These are phyloP conservation scores for Lissonota sp. DNA, from an alignment of 2,888 invertebrate species.

Conservation along the genomic window DNA sequence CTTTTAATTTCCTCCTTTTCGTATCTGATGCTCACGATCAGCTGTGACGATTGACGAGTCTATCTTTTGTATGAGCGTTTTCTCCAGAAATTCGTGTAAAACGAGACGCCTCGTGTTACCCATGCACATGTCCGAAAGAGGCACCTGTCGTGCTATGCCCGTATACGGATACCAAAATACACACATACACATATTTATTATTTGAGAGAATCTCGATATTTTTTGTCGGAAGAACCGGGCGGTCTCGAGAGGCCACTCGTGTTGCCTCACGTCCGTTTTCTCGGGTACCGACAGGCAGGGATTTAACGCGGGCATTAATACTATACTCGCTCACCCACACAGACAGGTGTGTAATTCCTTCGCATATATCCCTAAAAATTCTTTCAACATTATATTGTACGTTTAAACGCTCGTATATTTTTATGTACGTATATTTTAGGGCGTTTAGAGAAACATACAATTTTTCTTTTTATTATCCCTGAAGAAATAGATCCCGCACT, in stretches of 20 bases:
- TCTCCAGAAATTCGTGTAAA: slow-evolving; percentile 47
- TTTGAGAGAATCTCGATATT: neutral
- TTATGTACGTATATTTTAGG: too few species aligned
- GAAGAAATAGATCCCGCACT: too few species aligned
- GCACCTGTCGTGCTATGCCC: slow-evolving; percentile 51
- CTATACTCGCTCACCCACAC: slow-evolving; percentile 40
- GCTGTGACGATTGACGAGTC: neutral
- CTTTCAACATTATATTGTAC: too few species aligned
- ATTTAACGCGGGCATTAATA: slow-evolving; percentile 64
- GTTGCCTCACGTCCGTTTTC: slow-evolving; percentile 78
- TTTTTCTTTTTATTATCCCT: too few species aligned
- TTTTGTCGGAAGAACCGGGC: slow-evolving; percentile 33
- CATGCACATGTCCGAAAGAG: slow-evolving; percentile 43
- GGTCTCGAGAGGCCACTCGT: slow-evolving; percentile 66
- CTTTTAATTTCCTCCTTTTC: neutral
- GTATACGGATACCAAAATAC: neutral
- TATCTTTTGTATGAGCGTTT: slow-evolving; percentile 7
- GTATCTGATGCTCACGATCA: neutral
- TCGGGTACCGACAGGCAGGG: slow-evolving; percentile 54
- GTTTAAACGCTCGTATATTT: too few species aligned
- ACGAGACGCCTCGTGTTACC: slow-evolving; percentile 51
- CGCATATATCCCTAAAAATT: too few species aligned
- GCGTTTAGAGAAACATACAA: too few species aligned
- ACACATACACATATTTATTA: too few species aligned
- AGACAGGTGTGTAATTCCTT: neutral